phyloP scores from a whole-genome alignment of 92 coral and sea anemone genomes.

The Anthopleura xanthogrammica region DNA sequence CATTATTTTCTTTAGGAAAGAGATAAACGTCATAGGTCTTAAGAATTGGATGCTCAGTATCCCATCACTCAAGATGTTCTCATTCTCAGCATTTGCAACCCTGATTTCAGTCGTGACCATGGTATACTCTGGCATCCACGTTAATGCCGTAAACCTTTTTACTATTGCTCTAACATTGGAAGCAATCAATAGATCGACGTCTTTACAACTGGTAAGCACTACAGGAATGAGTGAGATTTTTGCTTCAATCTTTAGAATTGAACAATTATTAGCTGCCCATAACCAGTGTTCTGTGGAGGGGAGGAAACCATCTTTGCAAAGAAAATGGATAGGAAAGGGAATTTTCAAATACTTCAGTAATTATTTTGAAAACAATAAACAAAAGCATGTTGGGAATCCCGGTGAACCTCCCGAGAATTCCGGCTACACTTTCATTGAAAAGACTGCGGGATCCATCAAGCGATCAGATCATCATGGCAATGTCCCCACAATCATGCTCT shows the following conservation, averaged over 20 bases:
- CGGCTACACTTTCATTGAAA: neutral
- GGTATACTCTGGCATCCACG: neutral
- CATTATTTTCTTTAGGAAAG: neutral
- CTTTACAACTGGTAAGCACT: neutral
- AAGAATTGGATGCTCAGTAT: neutral
- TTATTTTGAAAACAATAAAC: neutral
- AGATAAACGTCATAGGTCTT: neutral
- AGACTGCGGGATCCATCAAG: neutral
- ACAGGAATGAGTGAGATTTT: neutral
- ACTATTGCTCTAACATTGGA: neutral
- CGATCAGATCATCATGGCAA: neutral
- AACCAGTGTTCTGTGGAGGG: neutral
- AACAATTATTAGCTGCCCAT: neutral
- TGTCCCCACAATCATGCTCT: neutral
- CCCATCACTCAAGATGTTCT: neutral
- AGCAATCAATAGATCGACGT: neutral
- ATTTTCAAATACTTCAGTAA: neutral
- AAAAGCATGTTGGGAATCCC: neutral
- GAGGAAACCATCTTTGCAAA: neutral
- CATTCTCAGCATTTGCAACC: slow-evolving; percentile 10
- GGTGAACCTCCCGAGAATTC: neutral
- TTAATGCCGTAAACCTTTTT: neutral
- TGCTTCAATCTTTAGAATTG: neutral
- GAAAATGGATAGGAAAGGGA: neutral
- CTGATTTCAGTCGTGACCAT: neutral